Evolutionary conservation across 1,140 invertebrate genomes (phyloP).

Genomic region (Archegozetes longisetosus): DNA sequence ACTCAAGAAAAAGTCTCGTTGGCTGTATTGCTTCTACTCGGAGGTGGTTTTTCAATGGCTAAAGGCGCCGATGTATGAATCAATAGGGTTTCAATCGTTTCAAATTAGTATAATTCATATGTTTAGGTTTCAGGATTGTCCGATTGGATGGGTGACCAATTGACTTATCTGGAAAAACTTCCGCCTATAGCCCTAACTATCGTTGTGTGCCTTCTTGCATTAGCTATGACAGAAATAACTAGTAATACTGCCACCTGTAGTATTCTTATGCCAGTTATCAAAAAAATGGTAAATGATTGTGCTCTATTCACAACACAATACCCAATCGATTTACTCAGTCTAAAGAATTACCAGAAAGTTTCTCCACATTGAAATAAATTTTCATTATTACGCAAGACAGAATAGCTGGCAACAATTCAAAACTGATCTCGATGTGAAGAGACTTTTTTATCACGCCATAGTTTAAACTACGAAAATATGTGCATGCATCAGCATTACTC

Average conservation of each 20-base stretch:
- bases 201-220: not conserved
- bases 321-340: too few relatives aligned
- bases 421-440: too few relatives aligned
- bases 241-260: slow-evolving; percentile 34
- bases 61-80: slow-evolving; percentile 53
- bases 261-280: slow-evolving; percentile 34
- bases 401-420: too few relatives aligned
- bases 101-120: too few relatives aligned
- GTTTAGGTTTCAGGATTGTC: slow-evolving; percentile 24
- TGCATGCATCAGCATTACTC: too few relatives aligned
- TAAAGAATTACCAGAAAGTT: too few relatives aligned
- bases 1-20: slow-evolving; percentile 32
- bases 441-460: too few relatives aligned
- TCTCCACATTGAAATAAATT: too few relatives aligned
- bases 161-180: not conserved
- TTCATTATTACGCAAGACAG: too few relatives aligned
- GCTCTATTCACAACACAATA: too few relatives aligned
- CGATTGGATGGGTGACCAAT: not conserved
- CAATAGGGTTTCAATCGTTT: too few relatives aligned
- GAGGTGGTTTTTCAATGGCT: slow-evolving; percentile 75
- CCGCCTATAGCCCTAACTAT: not conserved
- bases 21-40: slow-evolving; percentile 35
- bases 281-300: slow-evolving; percentile 29
- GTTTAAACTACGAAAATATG: too few relatives aligned
- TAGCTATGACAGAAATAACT: slow-evolving; percentile 31